These are phyloP conservation scores for Calameuta filiformis DNA, from an alignment of 2,888 invertebrate species.

Conservation along the genomic window DNA sequence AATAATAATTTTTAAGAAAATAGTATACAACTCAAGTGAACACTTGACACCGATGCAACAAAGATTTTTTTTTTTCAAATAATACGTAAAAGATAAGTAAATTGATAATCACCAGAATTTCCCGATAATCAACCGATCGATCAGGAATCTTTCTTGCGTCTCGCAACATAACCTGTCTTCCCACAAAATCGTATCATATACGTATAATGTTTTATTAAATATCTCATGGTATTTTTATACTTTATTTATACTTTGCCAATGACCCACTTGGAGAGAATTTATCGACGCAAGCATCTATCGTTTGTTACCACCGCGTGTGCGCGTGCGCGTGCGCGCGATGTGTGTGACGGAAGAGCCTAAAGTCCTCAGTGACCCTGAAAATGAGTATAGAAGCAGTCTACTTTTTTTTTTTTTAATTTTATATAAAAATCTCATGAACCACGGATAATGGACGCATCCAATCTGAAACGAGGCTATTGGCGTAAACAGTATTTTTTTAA, in stretches of 20 bases:
- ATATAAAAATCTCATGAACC: not conserved
- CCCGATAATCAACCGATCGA: not conserved
- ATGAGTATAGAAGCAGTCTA: not conserved
- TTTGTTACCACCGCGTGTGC: not conserved
- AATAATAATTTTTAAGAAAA: not conserved
- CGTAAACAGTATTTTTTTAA: not conserved
- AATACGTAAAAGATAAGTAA: not conserved
- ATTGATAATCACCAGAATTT: not conserved
- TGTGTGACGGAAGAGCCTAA: not conserved
- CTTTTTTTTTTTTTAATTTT: not conserved
- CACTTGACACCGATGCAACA: not conserved
- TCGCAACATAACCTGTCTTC: not conserved
- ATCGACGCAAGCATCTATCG: not conserved
- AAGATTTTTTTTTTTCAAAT: not conserved
- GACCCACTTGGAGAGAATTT: not conserved
- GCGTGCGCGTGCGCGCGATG: no score
- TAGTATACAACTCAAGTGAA: not conserved
- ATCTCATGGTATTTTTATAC: not conserved
- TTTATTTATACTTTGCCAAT: not conserved
- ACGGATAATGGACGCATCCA: not conserved
- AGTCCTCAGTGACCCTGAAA: not conserved
- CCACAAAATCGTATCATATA: not conserved
- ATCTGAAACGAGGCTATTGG: not conserved
- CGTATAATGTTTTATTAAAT: not conserved
- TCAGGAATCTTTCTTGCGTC: not conserved